Conservation (phyloP, 64 coral and sea anemone species). For the Montipora capricornis region DNA sequence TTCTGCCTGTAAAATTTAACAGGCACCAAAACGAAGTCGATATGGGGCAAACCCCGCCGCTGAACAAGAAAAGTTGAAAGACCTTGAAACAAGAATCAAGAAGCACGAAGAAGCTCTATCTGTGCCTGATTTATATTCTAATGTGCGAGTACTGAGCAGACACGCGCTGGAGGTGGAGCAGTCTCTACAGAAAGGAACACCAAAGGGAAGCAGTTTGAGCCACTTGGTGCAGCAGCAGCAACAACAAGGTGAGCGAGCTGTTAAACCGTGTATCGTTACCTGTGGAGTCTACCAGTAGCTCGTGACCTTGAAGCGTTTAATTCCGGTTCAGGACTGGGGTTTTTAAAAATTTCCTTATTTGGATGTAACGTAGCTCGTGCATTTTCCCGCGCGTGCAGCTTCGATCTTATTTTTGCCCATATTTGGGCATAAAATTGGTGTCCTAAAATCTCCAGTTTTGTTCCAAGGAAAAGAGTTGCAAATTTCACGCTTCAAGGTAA, state of each 20-base stretch:
- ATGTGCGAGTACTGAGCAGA: conserved; percentile 86
- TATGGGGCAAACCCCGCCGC: conserved; percentile 82
- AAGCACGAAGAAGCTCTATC: conserved; percentile 74
- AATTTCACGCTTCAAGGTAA: too few species aligned
- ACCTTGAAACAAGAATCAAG: conserved; percentile 82
- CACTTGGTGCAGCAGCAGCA: conserved; percentile 81
- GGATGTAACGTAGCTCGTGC: too few species aligned
- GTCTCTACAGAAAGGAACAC: conserved; percentile 93
- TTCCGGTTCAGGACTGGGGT: too few species aligned
- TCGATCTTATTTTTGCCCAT: too few species aligned
- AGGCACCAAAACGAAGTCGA: conserved; percentile 74
- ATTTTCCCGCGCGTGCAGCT: too few species aligned
- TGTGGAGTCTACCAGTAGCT: too few species aligned
- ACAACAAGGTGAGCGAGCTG: not conserved
- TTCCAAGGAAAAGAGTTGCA: too few species aligned
- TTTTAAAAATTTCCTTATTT: too few species aligned
- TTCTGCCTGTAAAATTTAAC: not conserved
- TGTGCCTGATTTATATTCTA: conserved; percentile 81
- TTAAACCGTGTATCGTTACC: not conserved
- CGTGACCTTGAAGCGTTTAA: too few species aligned
- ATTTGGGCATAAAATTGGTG: too few species aligned
- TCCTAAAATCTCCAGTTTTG: too few species aligned
- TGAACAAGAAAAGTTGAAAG: conserved; percentile 70
- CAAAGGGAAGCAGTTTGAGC: conserved; percentile 69
- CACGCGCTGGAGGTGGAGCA: conserved; percentile 97